phyloP scores from a whole-genome alignment of 1,140 invertebrate species.

The Halictus rubicundus region DNA sequence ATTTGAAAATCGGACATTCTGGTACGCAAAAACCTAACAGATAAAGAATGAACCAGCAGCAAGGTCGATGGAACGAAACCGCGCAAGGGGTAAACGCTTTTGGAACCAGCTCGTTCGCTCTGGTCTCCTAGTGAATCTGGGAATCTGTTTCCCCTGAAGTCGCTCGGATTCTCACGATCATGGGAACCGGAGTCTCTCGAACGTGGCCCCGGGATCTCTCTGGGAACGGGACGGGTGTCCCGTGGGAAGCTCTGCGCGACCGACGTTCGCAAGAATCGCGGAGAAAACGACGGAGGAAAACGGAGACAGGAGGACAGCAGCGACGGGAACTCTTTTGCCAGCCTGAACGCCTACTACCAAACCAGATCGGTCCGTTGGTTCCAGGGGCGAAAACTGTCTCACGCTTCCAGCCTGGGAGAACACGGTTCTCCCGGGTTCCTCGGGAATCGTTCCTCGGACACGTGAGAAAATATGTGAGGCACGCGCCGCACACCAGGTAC shows the following conservation, averaged over 20 bases:
- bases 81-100: conserved; percentile 40
- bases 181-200: conserved; percentile 25
- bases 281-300: background rate
- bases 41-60: background rate
- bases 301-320: background rate
- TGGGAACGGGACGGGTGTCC: conserved; percentile 53
- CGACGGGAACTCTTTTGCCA: conserved; percentile 50
- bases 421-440: conserved; percentile 23
- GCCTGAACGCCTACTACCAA: conserved; percentile 64
- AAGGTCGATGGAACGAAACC: background rate
- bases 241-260: conserved; percentile 65
- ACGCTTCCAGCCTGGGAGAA: conserved; percentile 64
- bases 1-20: no score
- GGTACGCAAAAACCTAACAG: no score
- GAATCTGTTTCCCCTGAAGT: conserved; percentile 78
- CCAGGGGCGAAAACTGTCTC: conserved; percentile 57
- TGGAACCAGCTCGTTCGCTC: conserved; percentile 56
- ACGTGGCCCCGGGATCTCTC: background rate
- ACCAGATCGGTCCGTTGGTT: conserved; percentile 56
- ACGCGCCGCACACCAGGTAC: background rate
- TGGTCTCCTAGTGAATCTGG: conserved; percentile 76
- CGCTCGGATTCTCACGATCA: conserved; percentile 75
- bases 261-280: background rate
- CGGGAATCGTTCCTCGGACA: conserved; percentile 14
- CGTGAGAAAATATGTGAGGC: conserved; percentile 44